Evolutionary conservation across 2,888 invertebrate species (phyloP).

Genomic region (Nomada fucata): DNA sequence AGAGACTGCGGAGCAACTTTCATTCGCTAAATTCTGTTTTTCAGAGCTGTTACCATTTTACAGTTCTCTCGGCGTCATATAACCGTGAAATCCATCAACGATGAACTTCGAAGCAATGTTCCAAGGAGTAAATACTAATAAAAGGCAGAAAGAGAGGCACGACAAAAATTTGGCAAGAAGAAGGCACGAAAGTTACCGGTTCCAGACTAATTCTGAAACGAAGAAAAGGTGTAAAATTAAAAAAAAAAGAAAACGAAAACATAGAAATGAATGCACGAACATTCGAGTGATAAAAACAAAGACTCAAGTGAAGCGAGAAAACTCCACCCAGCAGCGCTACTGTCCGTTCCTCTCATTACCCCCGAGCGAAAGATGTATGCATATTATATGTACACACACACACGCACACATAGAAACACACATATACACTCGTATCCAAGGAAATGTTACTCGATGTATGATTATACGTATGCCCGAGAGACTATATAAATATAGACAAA

Average conservation of each 20-base stretch:
- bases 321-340: slow-evolving; percentile 60
- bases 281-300: slow-evolving; percentile 29
- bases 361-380: slow-evolving; percentile 65
- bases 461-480: slow-evolving; percentile 7
- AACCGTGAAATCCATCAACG: slow-evolving; percentile 23
- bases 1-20: background rate
- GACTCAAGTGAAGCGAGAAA: slow-evolving; percentile 59
- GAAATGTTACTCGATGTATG: slow-evolving; percentile 67
- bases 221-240: background rate
- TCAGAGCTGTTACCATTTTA: background rate
- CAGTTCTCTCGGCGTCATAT: background rate
- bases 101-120: background rate
- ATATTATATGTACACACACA: slow-evolving; percentile 74
- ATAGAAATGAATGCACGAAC: background rate
- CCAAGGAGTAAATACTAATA: background rate
- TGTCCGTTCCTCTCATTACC: slow-evolving; percentile 58
- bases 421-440: slow-evolving; percentile 74
- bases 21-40: background rate
- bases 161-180: slow-evolving; percentile 3
- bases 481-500: slow-evolving; percentile 68
- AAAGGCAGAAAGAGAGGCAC: slow-evolving; percentile 12
- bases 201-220: slow-evolving; percentile 28
- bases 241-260: slow-evolving; percentile 23
- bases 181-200: slow-evolving; percentile 55
- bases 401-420: slow-evolving; percentile 72